Conservation (phyloP, 2,888 invertebrate species). For the Amphipyra berbera region DNA sequence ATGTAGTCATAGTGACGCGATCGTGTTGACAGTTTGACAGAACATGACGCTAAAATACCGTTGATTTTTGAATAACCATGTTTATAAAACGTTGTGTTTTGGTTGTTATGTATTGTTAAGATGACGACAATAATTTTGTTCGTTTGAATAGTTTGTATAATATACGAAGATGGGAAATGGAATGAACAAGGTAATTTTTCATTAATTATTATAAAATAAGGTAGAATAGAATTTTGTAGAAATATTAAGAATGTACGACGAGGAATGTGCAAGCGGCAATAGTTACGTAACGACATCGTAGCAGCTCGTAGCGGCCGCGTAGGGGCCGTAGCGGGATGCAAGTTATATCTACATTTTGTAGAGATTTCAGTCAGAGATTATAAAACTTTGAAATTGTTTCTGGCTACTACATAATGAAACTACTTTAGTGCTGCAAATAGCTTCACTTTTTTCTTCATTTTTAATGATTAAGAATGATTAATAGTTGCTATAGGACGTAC, state of each 20-base stretch:
- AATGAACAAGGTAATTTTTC: slow-evolving; percentile 94
- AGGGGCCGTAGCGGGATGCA: slow-evolving; percentile 56
- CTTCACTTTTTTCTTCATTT: too few relatives aligned
- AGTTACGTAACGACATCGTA: slow-evolving; percentile 75
- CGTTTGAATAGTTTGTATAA: slow-evolving; percentile 64
- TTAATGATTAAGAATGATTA: too few relatives aligned
- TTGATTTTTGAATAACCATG: slow-evolving; percentile 68
- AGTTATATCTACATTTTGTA: slow-evolving; percentile 39
- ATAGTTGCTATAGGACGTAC: too few relatives aligned
- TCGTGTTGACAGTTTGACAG: slow-evolving; percentile 83
- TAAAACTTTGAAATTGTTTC: slow-evolving; percentile 1
- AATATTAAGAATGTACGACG: slow-evolving; percentile 31
- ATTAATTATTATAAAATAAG: slow-evolving; percentile 3
- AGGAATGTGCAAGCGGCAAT: slow-evolving; percentile 58
- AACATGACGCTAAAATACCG: slow-evolving; percentile 65
- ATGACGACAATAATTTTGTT: slow-evolving; percentile 76
- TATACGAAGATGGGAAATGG: slow-evolving; percentile 93
- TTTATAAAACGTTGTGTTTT: slow-evolving; percentile 68
- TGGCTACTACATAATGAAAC: too few relatives aligned
- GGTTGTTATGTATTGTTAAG: slow-evolving; percentile 65
- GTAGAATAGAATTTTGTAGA: background rate
- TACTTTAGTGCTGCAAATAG: too few relatives aligned
- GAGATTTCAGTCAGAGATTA: slow-evolving; percentile 8
- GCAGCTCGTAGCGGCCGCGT: slow-evolving; percentile 62
- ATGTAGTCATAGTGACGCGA: slow-evolving; percentile 88